Conservation (phyloP, 2,797 vertebrate species). For the Orestias chungarensis region DNA sequence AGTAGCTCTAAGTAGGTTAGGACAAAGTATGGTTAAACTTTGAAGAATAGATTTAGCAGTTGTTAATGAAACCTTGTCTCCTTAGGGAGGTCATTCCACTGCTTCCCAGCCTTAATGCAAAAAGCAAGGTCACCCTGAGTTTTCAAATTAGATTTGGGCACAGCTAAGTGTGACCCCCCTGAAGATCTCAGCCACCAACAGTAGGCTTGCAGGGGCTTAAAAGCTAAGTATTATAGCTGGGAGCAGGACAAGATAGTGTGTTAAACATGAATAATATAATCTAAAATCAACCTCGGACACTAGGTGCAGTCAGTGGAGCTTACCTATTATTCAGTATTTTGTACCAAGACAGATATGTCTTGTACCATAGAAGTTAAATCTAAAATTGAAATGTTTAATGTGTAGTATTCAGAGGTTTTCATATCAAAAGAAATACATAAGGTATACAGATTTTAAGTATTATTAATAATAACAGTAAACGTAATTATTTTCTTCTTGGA, state of each 20-base stretch:
- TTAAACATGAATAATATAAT: constrained; percentile 55
- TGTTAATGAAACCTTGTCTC: constrained; percentile 49
- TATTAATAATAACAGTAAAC: neutral
- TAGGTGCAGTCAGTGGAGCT: constrained; percentile 24
- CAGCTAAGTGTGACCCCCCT: constrained; percentile 53
- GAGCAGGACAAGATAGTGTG: constrained; percentile 39
- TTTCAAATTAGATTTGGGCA: constrained; percentile 64
- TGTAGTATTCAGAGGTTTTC: neutral
- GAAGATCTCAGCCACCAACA: constrained; percentile 48
- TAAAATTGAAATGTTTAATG: neutral
- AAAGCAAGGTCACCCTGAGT: constrained; percentile 53
- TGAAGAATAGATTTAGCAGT: constrained; percentile 44
- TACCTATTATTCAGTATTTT: constrained; percentile 27
- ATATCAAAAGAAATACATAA: no score
- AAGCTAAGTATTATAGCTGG: constrained; percentile 57
- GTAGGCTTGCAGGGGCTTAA: constrained; percentile 43
- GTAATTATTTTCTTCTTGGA: neutral
- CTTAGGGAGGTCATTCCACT: constrained; percentile 46
- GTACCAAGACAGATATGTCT: constrained; percentile 2
- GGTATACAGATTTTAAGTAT: neutral
- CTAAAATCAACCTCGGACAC: constrained; percentile 49
- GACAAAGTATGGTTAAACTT: constrained; percentile 37
- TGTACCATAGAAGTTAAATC: neutral
- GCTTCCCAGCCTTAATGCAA: constrained; percentile 42
- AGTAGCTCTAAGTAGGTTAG: constrained; percentile 25